Percentiles rank a stretch among this genome's conserved stretches.
Conservation (phyloP, 2,888 invertebrate genomes). For the Melanchra persicariae region DNA sequence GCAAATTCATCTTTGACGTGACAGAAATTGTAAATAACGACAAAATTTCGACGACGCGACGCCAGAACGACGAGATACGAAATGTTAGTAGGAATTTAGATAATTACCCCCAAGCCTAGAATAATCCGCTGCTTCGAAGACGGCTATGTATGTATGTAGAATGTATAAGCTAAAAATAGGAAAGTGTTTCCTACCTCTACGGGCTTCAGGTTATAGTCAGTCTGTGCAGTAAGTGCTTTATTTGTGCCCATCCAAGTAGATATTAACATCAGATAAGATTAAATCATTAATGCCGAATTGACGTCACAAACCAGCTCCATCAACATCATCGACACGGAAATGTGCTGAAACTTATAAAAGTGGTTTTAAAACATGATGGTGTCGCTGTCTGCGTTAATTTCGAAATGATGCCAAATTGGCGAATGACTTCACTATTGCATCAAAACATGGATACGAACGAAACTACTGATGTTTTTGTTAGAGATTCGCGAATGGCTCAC, state of each 20-base stretch:
- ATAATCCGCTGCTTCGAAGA: neutral
- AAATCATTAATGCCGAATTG: slow-evolving; percentile 2
- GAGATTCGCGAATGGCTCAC: slow-evolving; percentile 15
- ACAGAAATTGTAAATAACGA: slow-evolving; percentile 2
- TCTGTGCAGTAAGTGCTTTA: neutral
- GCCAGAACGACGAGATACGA: neutral
- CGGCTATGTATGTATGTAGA: neutral
- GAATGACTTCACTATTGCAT: slow-evolving; percentile 45
- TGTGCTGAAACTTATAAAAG: slow-evolving; percentile 33
- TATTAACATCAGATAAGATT: neutral
- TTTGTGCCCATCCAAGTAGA: slow-evolving; percentile 1
- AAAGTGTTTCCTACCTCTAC: neutral
- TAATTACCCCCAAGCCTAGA: neutral
- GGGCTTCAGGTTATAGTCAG: neutral
- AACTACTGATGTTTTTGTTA: slow-evolving; percentile 34
- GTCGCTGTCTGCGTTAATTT: slow-evolving; percentile 24
- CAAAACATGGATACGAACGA: slow-evolving; percentile 33
- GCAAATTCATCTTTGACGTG: slow-evolving; percentile 2
- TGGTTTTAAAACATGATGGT: slow-evolving; percentile 18
- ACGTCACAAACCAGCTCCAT: slow-evolving; percentile 18
- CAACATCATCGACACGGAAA: slow-evolving; percentile 31
- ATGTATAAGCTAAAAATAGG: neutral
- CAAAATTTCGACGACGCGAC: neutral
- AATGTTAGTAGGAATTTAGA: neutral
- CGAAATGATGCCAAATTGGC: slow-evolving; percentile 45